These are phyloP conservation scores for Cephus cinctus DNA, from an alignment of 1,140 invertebrate genomes.

Conservation along the genomic window DNA sequence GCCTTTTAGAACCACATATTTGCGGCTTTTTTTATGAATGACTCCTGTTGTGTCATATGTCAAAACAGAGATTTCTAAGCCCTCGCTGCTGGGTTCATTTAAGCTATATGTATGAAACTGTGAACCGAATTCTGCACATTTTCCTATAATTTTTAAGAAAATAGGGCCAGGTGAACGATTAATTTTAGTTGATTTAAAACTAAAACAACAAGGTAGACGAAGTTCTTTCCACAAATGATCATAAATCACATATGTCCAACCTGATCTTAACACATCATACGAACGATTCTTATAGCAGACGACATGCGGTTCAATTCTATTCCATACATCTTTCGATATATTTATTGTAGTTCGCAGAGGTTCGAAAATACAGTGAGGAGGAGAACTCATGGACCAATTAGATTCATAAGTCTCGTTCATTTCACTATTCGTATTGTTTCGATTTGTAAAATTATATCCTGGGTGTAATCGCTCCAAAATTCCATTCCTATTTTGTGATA, in stretches of 20 bases:
- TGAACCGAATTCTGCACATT: constrained; percentile 9
- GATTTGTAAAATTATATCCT: too few species aligned
- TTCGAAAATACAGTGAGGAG: too few species aligned
- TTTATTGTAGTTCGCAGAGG: too few species aligned
- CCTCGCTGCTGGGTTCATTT: constrained; percentile 3
- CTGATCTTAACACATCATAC: constrained; percentile 10
- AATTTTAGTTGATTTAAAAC: constrained; percentile 10
- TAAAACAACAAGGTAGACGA: constrained; percentile 10
- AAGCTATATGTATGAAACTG: constrained; percentile 8
- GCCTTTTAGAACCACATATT: constrained; percentile 1
- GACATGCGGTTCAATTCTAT: not conserved
- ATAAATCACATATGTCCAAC: constrained; percentile 12
- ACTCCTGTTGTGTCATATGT: constrained; percentile 7
- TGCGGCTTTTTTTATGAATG: constrained; percentile 5
- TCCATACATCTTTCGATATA: too few species aligned
- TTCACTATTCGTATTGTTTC: too few species aligned
- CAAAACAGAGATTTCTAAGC: constrained; percentile 8
- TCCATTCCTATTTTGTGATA: too few species aligned
- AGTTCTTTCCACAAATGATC: constrained; percentile 10
- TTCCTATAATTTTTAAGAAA: constrained; percentile 6
- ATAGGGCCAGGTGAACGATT: constrained; percentile 2
- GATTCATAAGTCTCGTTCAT: too few species aligned
- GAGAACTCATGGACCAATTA: too few species aligned
- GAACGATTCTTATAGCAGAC: not conserved
- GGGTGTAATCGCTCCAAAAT: too few species aligned